Percentiles rank a stretch among this genome's conserved stretches.
Evolutionary conservation across 2,888 invertebrate genomes (phyloP).

Genomic region (Protonemura montana): DNA sequence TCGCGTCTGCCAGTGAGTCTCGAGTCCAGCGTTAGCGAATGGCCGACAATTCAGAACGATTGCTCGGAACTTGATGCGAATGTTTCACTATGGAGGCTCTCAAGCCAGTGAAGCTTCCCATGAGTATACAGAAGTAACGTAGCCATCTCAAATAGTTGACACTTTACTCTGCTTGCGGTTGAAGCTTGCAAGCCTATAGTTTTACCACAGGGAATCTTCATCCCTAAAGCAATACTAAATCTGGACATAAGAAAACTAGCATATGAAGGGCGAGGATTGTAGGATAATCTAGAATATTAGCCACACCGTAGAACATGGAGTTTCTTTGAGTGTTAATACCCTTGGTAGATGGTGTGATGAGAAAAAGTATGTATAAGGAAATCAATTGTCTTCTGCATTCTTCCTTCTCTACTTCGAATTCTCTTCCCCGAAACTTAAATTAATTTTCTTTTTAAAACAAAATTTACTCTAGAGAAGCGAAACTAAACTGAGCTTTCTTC

Average conservation of each 20-base stretch:
- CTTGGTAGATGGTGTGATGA: background rate
- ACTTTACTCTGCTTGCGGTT: slow-evolving; percentile 23
- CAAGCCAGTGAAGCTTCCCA: background rate
- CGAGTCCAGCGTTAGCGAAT: background rate
- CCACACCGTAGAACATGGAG: background rate
- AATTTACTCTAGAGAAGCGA: too few species aligned
- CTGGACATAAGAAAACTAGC: background rate
- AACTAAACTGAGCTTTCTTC: too few species aligned
- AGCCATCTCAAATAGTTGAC: slow-evolving; percentile 29
- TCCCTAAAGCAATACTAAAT: slow-evolving; percentile 1
- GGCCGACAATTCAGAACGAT: background rate
- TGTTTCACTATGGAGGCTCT: background rate
- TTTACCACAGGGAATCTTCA: slow-evolving; percentile 1
- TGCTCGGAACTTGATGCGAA: background rate
- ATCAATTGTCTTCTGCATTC: background rate
- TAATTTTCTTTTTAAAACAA: too few species aligned
- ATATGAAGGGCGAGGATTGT: background rate
- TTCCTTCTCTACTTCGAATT: too few species aligned
- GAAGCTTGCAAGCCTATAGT: background rate
- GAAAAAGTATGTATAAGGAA: background rate
- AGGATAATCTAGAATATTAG: background rate
- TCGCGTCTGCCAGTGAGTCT: too few species aligned
- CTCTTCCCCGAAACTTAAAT: too few species aligned
- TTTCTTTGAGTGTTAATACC: background rate
- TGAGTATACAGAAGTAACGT: slow-evolving; percentile 13